Evolutionary conservation across 2,113 vertebrate species (phyloP).

Genomic region (Actenoides hombroni): DNA sequence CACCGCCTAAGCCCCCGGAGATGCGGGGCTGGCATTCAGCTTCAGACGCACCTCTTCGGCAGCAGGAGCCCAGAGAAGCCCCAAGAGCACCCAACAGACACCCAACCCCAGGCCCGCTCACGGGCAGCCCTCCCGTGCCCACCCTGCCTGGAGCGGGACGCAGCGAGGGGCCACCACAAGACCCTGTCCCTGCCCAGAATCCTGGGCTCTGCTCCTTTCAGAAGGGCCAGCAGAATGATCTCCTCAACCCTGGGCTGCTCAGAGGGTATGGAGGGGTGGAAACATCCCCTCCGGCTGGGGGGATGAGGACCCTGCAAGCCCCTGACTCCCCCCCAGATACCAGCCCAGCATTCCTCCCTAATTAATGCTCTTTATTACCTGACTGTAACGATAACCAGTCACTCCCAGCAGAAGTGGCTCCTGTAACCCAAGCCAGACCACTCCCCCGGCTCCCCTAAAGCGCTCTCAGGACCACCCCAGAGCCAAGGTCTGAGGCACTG

Average conservation of each 20-base stretch:
- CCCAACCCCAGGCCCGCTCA: neutral
- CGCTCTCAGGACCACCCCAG: slow-evolving; percentile 25
- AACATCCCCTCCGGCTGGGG: fast-evolving
- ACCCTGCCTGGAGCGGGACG: neutral
- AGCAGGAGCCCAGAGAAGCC: neutral
- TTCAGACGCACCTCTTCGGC: neutral
- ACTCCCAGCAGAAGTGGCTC: neutral
- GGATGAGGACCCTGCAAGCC: neutral
- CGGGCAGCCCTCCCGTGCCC: fast-evolving
- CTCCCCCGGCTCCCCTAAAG: neutral
- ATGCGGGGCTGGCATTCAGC: neutral
- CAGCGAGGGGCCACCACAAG: fast-evolving
- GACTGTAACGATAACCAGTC: slow-evolving; percentile 71
- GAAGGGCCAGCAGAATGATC: fast-evolving
- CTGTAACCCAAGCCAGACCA: neutral
- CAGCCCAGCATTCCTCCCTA: slow-evolving; percentile 52
- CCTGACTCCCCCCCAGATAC: neutral
- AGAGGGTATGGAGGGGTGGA: neutral
- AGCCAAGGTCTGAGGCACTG: neutral
- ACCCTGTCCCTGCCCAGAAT: neutral
- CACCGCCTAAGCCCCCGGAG: neutral
- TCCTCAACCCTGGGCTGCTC: neutral
- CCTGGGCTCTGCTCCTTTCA: neutral
- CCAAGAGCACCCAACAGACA: neutral
- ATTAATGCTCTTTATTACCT: slow-evolving; percentile 77